Percentiles rank a stretch among this genome's conserved stretches.
These are phyloP conservation scores for Drosophila algonquin DNA, from an alignment of 2,888 invertebrate species.

Conservation along the genomic window DNA sequence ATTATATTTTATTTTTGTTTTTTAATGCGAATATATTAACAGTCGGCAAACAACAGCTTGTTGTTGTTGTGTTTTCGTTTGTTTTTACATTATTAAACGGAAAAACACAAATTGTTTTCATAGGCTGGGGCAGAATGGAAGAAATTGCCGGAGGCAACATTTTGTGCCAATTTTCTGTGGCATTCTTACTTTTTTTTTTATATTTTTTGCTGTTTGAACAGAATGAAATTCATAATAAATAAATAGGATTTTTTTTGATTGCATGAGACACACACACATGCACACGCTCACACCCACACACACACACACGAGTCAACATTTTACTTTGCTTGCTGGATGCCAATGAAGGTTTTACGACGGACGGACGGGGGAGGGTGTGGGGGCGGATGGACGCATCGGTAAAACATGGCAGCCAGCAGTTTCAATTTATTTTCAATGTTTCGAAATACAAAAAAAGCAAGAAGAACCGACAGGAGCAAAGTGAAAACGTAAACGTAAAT, in stretches of 20 bases:
- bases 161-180: constrained; percentile 61
- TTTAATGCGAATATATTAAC: constrained; percentile 54
- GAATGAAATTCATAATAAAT: constrained; percentile 76
- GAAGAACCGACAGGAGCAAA: constrained; percentile 13
- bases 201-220: constrained; percentile 47
- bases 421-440: constrained; percentile 78
- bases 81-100: constrained; percentile 49
- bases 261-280: neutral
- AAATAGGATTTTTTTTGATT: constrained; percentile 76
- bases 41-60: constrained; percentile 42
- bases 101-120: constrained; percentile 40
- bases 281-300: too few species aligned
- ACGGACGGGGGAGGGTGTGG: neutral
- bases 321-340: constrained; percentile 29
- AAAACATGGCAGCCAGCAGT: constrained; percentile 47
- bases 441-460: constrained; percentile 30
- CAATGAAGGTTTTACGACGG: constrained; percentile 43
- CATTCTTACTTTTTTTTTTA: constrained; percentile 41
- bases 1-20: constrained; percentile 9
- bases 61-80: constrained; percentile 11
- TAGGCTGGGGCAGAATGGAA: constrained; percentile 20
- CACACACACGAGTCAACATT: constrained; percentile 13
- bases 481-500: constrained; percentile 67
- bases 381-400: constrained; percentile 33
- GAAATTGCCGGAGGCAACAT: constrained; percentile 28